Evolutionary conservation across 2,797 vertebrate species (phyloP).

Genomic region (Smutsia gigantea): DNA sequence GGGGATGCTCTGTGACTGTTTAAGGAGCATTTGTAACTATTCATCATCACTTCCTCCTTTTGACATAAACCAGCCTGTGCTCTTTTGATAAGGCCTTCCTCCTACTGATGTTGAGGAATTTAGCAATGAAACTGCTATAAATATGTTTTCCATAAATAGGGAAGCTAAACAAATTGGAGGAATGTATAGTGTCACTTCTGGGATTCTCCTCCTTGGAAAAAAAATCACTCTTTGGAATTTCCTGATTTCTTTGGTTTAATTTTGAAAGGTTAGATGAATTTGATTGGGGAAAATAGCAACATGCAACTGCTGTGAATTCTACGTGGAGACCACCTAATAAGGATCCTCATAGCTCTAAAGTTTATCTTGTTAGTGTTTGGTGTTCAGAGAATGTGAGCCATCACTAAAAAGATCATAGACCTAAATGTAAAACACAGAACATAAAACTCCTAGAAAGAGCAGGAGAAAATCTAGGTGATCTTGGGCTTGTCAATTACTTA

Average conservation of each 20-base stretch:
- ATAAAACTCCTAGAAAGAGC: neutral
- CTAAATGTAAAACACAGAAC: neutral
- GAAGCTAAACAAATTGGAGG: slow-evolving; percentile 77
- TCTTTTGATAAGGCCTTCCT: slow-evolving; percentile 88
- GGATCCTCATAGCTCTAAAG: neutral
- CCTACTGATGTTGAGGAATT: slow-evolving; percentile 85
- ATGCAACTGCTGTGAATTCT: neutral
- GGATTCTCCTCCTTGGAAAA: slow-evolving; percentile 72
- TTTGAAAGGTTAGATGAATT: slow-evolving; percentile 61
- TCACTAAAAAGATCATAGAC: neutral
- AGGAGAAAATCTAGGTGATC: neutral
- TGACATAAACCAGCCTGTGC: slow-evolving; percentile 90
- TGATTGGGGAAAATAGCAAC: neutral
- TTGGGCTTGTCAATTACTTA: neutral
- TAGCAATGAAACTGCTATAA: slow-evolving; percentile 85
- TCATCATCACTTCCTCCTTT: slow-evolving; percentile 91
- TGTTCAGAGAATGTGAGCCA: neutral
- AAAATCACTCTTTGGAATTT: slow-evolving; percentile 79
- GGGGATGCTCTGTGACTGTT: slow-evolving; percentile 76
- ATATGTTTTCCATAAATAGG: slow-evolving; percentile 85
- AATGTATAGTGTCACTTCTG: slow-evolving; percentile 70
- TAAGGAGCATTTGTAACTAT: slow-evolving; percentile 80
- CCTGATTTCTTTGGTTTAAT: slow-evolving; percentile 76
- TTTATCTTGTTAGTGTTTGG: neutral
- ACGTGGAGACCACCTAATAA: rapidly evolving